These are phyloP conservation scores for Kryptopterus vitreolus DNA, from an alignment of 2,797 vertebrate genomes.

Conservation along the genomic window DNA sequence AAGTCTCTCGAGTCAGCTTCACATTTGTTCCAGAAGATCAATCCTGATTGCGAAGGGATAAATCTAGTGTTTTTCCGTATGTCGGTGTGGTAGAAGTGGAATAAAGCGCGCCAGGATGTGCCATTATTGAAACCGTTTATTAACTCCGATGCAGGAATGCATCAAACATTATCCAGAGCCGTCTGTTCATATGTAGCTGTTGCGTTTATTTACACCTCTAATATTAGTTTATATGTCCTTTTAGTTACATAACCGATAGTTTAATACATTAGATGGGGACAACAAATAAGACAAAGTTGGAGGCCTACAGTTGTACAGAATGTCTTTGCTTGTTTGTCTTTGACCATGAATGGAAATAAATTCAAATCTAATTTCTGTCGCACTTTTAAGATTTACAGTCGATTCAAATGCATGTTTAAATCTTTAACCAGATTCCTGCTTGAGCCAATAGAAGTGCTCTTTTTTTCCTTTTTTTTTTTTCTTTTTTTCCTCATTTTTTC, in stretches of 20 bases:
- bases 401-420: not conserved
- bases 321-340: too few relatives aligned
- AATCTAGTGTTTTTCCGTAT: not conserved
- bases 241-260: not conserved
- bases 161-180: not conserved
- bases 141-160: not conserved
- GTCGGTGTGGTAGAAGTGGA: not conserved
- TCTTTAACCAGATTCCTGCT: not conserved
- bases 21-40: not conserved
- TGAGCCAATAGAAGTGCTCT: not conserved
- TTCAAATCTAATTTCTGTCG: not conserved
- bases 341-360: not conserved
- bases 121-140: not conserved
- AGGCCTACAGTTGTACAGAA: too few relatives aligned
- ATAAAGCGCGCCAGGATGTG: not conserved
- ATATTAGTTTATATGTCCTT: not conserved
- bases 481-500: not conserved
- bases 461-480: not conserved
- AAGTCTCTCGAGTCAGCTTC: not conserved
- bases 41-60: not conserved
- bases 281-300: too few relatives aligned
- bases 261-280: too few relatives aligned
- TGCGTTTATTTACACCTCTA: not conserved
- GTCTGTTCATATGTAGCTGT: not conserved
- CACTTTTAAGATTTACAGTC: not conserved